These are phyloP conservation scores for Drosophila parvula DNA, from an alignment of 1,140 invertebrate genomes.

Conservation along the genomic window DNA sequence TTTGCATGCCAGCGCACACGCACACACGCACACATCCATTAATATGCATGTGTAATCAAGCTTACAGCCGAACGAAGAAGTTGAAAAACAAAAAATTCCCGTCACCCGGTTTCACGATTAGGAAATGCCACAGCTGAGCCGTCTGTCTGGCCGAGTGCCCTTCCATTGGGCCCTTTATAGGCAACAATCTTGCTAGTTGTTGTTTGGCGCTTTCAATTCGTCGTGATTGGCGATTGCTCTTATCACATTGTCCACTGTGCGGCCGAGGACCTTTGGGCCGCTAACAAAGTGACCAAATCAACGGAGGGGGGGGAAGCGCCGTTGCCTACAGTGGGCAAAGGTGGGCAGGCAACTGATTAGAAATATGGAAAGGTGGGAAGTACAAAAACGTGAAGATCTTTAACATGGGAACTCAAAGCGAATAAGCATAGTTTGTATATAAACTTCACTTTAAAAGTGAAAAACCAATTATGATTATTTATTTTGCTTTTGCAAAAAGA, in stretches of 20 bases:
- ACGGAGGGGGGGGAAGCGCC: background rate
- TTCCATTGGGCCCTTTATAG: conserved; percentile 32
- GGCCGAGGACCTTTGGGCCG: conserved; percentile 36
- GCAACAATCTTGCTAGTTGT: conserved; percentile 21
- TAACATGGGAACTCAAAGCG: background rate
- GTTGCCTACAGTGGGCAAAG: conserved; percentile 8
- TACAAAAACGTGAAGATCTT: background rate
- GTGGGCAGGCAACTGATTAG: background rate
- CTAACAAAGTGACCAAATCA: conserved; percentile 28
- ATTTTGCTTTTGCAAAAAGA: no score
- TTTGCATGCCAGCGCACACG: conserved; percentile 20
- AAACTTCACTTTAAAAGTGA: no score
- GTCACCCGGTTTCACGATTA: conserved; percentile 40
- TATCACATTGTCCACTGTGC: conserved; percentile 31
- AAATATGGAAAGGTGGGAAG: background rate
- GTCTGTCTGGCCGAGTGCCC: conserved; percentile 43
- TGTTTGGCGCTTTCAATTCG: conserved; percentile 27
- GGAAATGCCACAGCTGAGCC: conserved; percentile 33
- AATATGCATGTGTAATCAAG: conserved; percentile 35
- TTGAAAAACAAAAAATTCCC: conserved; percentile 37
- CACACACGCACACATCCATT: conserved; percentile 20
- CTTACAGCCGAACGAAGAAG: conserved; percentile 14
- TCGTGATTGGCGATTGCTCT: conserved; percentile 24
- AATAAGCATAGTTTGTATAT: background rate
- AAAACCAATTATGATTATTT: background rate